Percentiles rank a stretch among this genome's conserved stretches.
Evolutionary conservation across 2,888 invertebrate genomes (phyloP).

Genomic region (Leptothorax acervorum): DNA sequence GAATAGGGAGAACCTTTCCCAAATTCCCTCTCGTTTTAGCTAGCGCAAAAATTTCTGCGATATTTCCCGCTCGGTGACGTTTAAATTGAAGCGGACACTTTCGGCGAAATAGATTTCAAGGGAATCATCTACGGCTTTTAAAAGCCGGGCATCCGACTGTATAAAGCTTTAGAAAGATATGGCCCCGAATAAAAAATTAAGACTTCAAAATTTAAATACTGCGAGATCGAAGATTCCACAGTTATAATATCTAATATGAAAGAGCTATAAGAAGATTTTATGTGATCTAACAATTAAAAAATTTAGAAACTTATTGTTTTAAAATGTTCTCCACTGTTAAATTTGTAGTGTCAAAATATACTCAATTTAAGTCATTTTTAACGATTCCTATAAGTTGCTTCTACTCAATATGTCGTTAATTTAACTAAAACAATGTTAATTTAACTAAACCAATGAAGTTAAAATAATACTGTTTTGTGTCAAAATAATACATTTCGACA

Average conservation of each 20-base stretch:
- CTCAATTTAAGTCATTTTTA: no score
- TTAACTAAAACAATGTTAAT: no score
- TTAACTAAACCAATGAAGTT: no score
- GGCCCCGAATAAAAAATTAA: neutral
- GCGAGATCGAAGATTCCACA: neutral
- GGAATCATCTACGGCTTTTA: constrained; percentile 9
- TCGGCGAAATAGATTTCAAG: constrained; percentile 22
- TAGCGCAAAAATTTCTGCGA: constrained; percentile 63
- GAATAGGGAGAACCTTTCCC: constrained; percentile 53
- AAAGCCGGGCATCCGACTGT: neutral
- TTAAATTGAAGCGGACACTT: constrained; percentile 65
- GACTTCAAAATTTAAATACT: neutral
- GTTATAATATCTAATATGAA: neutral
- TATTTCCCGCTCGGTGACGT: constrained; percentile 67
- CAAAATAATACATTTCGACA: no score
- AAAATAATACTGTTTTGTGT: no score
- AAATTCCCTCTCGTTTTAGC: constrained; percentile 16
- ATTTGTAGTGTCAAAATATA: no score
- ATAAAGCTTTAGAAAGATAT: constrained; percentile 8
- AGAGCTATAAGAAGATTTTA: neutral
- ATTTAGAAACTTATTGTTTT: neutral
- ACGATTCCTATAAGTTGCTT: no score
- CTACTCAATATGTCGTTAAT: no score
- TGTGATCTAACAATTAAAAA: neutral
- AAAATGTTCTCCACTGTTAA: no score